Evolutionary conservation across 2,888 invertebrate genomes (phyloP).

Genomic region (Tolmerus cingulatus): DNA sequence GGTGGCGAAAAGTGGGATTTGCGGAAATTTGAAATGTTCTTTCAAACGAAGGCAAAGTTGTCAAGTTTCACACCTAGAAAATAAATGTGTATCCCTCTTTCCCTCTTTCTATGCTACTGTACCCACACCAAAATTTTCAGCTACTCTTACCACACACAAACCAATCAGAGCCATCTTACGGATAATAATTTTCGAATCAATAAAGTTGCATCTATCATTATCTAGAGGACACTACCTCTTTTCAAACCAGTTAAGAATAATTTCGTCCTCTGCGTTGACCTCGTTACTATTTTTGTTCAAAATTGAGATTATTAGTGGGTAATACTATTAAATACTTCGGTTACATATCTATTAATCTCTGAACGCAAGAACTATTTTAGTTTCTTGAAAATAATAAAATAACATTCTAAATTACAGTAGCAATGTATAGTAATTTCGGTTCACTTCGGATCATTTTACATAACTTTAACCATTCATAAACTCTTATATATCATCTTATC

Average conservation of each 20-base stretch:
- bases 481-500: too few species aligned
- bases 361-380: too few species aligned
- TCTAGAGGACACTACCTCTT: background rate
- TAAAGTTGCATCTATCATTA: background rate
- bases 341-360: too few species aligned
- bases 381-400: background rate
- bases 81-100: constrained; percentile 11
- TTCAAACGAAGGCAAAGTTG: constrained; percentile 36
- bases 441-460: too few species aligned
- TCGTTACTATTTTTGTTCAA: too few species aligned
- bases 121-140: background rate
- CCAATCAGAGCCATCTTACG: background rate
- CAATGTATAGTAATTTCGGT: too few species aligned
- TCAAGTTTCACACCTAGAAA: constrained; percentile 26
- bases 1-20: constrained; percentile 36
- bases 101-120: background rate
- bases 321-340: too few species aligned
- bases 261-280: too few species aligned
- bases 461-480: too few species aligned
- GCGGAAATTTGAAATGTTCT: constrained; percentile 33
- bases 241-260: background rate
- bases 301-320: too few species aligned
- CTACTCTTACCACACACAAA: background rate
- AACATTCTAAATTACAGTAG: too few species aligned
- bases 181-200: background rate